Evolutionary conservation across 2,797 vertebrate genomes (phyloP), one percentile per base, ranked within the genome.

Genomic region (Psittacula derbiana): DNA sequence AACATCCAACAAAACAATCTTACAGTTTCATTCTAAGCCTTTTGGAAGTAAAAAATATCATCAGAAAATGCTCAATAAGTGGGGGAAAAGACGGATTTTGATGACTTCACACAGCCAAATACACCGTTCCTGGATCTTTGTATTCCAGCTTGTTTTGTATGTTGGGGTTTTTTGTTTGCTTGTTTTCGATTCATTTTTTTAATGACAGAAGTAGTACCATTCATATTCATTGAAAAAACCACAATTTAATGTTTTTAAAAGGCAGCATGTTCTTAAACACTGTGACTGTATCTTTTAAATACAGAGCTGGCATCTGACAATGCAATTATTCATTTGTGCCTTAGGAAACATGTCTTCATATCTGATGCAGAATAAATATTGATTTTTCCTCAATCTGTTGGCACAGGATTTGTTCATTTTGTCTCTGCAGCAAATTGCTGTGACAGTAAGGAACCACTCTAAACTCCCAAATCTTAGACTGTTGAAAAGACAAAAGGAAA

Each of bases 1-100:
- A 69, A 65, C 81, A 90, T 95, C 92, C 76, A 96, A 85, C 49
- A 82, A 53, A 65, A 58, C 69, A 33, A 78, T 69, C 43, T 40
- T 74, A 27, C 30, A 2, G 47, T 30, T 90, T 74, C 10, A 1
- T 66, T 74, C 13, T 27, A 11, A 71, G 60, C 41, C 71, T 0
- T 3, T 21, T 60, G 69, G 67, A 70, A 66, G 88, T 79, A 91
- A 64, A 55, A 36, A 33, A 24, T 67, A 47, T 21, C 24, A 28
- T 31, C 11, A 25, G 60, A 61, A 5, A n/a, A 23, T 3, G 2
- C 27, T 57, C 64, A 27, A 46, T 76, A 61, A 85, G 41, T 2
- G 4, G 10, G 13, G 16, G 3, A 7, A 4, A 76, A 80, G 86
- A 44, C 21, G 47, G 33, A 84, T 81, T 93, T 74, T 80, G 78